Percentiles rank a stretch among this genome's conserved stretches.
These are phyloP conservation scores for Temnothorax longispinosus DNA, from an alignment of 1,140 invertebrate genomes.

Conservation along the genomic window DNA sequence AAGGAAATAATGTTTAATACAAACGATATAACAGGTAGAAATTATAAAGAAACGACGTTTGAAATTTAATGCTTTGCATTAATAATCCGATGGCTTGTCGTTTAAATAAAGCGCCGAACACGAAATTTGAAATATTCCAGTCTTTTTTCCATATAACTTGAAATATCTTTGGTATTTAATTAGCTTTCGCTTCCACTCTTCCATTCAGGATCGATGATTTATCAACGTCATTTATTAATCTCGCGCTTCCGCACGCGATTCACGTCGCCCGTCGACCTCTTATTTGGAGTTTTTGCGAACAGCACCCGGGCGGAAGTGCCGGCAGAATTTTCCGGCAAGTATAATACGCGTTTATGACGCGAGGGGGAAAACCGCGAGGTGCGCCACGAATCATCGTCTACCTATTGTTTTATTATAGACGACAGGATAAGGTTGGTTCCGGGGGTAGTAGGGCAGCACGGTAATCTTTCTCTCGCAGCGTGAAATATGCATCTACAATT, in stretches of 20 bases:
- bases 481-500: conserved; percentile 63
- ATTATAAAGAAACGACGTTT: background rate
- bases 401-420: conserved; percentile 63
- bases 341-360: conserved; percentile 55
- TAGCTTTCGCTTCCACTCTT: background rate
- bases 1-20: background rate
- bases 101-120: background rate
- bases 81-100: background rate
- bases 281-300: conserved; percentile 46
- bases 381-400: conserved; percentile 52
- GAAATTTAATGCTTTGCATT: background rate
- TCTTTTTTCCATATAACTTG: background rate
- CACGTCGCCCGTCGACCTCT: conserved; percentile 24
- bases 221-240: conserved; percentile 58
- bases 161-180: background rate
- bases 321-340: conserved; percentile 49
- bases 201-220: conserved; percentile 37
- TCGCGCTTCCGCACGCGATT: conserved; percentile 28
- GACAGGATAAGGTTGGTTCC: conserved; percentile 60
- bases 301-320: conserved; percentile 13
- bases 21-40: background rate
- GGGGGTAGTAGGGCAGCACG: conserved; percentile 27
- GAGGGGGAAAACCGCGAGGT: conserved; percentile 38
- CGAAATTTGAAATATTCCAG: background rate
- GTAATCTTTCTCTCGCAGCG: conserved; percentile 58